Base-by-base conservation (phyloP, 1,140 invertebrate genomes). In the Pararge aegeria region DNA sequence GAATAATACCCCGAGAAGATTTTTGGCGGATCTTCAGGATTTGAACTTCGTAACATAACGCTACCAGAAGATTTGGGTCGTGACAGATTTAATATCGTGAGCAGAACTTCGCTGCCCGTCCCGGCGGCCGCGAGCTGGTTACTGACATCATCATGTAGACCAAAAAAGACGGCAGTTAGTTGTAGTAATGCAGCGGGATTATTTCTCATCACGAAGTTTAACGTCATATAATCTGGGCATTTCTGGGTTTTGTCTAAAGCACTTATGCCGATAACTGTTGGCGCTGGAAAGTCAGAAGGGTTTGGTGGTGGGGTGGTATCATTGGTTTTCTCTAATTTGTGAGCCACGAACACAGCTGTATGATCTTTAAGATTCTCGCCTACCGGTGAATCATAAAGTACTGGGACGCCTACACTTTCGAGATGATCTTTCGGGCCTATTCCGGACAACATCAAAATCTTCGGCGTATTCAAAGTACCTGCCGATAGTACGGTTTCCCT, bases 401-500 rank as follows among this genome's bases (percentile, higher is more conserved):
- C 68, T 4, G 65, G 53, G 30, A 90, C 83, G 5, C 65, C 57
- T 1, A 83, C 54, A 21, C 72, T 53, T 40, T 77, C 13, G 7
- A 93, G 70, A 57, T 93, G 80, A 0, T 87, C 64, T 53, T 64
- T 70, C 0, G 92, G 89, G 29, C 93, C 92, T 18, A 93, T 80
- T 1, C 93, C 93, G 18, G 92, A 93, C 0, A 93, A 65, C 87
- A 93, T 90, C 0, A 94, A 74, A 4, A 94, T 50, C 59, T 91
- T 87, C 3, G 92, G 91, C 4, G 87, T 80, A 42, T 81, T 84
- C 12, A 90, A 67, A 0, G 76, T 68, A 7, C 92, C 92, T 7
- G 89, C 90, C 10, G 81, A 83, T 12, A 94, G 57, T 52, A 94
- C 92, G 1, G 94, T 90, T 78, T 94, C 93, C 66, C 90, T 91